Evolutionary conservation across 1,140 invertebrate genomes (phyloP), one percentile per base, ranked within the genome.

Genomic region (Atta cephalotes): DNA sequence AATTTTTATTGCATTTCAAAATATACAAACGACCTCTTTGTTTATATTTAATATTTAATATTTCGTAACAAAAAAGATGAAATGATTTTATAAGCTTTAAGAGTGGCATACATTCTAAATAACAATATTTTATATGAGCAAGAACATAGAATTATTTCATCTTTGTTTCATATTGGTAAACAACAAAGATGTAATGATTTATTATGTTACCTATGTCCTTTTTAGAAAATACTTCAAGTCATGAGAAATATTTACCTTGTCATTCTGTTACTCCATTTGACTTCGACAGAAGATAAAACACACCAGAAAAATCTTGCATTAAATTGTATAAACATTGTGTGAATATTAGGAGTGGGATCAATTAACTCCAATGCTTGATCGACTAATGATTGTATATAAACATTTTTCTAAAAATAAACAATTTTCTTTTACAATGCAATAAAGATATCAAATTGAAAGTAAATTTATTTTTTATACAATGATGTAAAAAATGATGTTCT

Each of bases 241-340:
- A 63, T 71, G 2, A 49, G 25, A 87, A 51, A 62, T 68, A 85
- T 77, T 74, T 97, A 99, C 93, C 97, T 96, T 79, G 98, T 99
- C 99, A 99, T 99, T 91, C 97, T 95, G 88, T 97, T 97, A 93
- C 99, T 99, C 99, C 99, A 99, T 92, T 97, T 97, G 0, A 99
- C 97, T 92, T 97, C 97, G 25, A 99, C 98, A 77, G 97, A 95
- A 0, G 96, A 94, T 51, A 99, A 95, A 78, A 95, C 96, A 39
- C 97, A 96, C 96, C 97, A 97, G 92, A 99, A 99, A 92, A 98
- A 99, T 86, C 96, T 96, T 45, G 96, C 93, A 95, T 99, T 97
- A 92, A 99, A 99, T 77, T 98, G 96, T 0, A 97, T 87, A 95
- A 99, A 99, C 68, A 99, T 94, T 0, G 96, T 96, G 91, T 97